Evolutionary conservation across 2,113 vertebrate genomes (phyloP).

Genomic region (Parotia lawesii): DNA sequence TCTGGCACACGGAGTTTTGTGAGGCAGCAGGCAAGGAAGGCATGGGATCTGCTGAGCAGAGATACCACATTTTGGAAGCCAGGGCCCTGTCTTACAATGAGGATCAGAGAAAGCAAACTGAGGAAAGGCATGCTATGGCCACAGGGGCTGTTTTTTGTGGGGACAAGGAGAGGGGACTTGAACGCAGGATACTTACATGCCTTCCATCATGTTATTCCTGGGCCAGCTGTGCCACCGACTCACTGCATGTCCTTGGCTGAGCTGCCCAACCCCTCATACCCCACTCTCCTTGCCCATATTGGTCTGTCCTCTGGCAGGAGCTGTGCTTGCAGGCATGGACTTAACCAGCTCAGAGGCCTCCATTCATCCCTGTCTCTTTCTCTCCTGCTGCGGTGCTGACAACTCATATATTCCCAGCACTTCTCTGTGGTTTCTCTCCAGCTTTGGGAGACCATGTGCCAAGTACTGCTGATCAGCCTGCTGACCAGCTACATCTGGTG

Average conservation of each 20-base stretch:
- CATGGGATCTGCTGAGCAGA: not conserved
- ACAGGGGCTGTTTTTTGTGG: not conserved
- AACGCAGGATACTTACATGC: not conserved
- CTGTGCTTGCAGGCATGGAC: not conserved
- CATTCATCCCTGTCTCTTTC: not conserved
- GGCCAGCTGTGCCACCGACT: not conserved
- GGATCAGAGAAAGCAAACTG: not conserved
- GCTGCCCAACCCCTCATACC: not conserved
- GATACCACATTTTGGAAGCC: not conserved
- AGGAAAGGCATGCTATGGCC: not conserved
- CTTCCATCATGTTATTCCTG: not conserved
- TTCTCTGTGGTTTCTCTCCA: slow-evolving; percentile 11
- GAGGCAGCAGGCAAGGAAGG: not conserved
- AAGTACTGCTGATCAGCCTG: slow-evolving; percentile 34
- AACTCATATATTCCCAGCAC: slow-evolving; percentile 28
- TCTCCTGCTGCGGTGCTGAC: slow-evolving; percentile 24
- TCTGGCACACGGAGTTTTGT: not conserved
- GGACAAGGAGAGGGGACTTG: not conserved
- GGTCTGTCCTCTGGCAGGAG: not conserved
- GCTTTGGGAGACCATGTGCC: slow-evolving; percentile 17
- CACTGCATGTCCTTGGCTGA: fast-evolving
- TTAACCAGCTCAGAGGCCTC: not conserved
- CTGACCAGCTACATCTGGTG: slow-evolving; percentile 48
- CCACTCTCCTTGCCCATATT: not conserved
- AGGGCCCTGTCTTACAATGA: not conserved